phyloP scores from a whole-genome alignment of 37 sponge, comb jelly and placozoan species.

The Eunapius fragilis region DNA sequence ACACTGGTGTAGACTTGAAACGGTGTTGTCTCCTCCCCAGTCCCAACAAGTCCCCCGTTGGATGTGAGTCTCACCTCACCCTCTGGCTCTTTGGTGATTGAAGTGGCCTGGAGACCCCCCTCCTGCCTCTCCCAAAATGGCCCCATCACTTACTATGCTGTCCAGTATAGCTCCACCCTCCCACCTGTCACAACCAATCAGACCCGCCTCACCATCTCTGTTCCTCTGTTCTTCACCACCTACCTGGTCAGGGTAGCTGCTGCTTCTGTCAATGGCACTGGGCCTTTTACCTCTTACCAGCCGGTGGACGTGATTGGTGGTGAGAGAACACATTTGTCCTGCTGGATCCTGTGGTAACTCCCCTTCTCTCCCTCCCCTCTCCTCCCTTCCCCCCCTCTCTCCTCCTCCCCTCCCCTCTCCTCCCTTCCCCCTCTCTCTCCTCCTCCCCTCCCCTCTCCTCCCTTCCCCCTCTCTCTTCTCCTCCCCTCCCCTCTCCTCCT shows the following conservation, averaged over 20 bases:
- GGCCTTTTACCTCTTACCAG: constrained; percentile 1
- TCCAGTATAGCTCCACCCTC: too few relatives aligned
- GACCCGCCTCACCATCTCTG: neutral
- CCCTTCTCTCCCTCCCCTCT: neutral
- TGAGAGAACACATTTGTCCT: too few relatives aligned
- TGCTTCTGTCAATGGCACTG: constrained; percentile 6
- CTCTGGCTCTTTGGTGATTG: neutral
- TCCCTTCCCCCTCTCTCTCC: too few relatives aligned
- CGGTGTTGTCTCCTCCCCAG: neutral
- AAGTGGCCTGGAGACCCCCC: constrained; percentile 31
- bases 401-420: too few relatives aligned
- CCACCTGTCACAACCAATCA: neutral
- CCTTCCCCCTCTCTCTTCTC: too few relatives aligned
- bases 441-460: too few relatives aligned
- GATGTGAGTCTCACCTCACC: neutral
- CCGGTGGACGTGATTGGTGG: constrained; percentile 20
- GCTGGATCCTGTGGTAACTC: too few relatives aligned
- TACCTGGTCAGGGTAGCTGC: constrained; percentile 44
- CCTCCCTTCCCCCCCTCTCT: neutral
- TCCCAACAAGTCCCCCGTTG: constrained; percentile 25
- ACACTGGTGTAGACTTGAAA: neutral
- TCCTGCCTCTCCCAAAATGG: constrained; percentile 2
- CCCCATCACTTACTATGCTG: neutral
- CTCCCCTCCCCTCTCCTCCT: too few relatives aligned
- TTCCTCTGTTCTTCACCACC: neutral